Evolutionary conservation across 2,888 invertebrate species (phyloP).

Genomic region (Crematogaster levior): DNA sequence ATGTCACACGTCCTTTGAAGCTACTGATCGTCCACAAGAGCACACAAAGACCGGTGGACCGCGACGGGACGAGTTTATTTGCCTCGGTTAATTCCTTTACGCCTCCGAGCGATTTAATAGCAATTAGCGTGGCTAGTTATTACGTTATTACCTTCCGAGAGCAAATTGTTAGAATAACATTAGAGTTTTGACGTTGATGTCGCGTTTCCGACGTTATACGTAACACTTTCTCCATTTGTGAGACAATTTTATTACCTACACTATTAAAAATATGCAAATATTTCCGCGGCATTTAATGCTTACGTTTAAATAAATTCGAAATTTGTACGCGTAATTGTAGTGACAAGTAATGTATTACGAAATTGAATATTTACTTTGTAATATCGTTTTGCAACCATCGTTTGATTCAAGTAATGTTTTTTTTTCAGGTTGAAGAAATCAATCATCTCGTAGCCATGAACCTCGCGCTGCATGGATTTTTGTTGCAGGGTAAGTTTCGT

Average conservation of each 20-base stretch:
- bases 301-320: neutral
- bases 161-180: constrained; percentile 26
- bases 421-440: constrained; percentile 77
- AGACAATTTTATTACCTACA: neutral
- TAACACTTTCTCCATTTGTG: neutral
- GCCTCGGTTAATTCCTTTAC: constrained; percentile 53
- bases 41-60: constrained; percentile 15
- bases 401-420: constrained; percentile 1
- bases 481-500: constrained; percentile 83
- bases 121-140: constrained; percentile 52
- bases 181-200: constrained; percentile 10
- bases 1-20: constrained; percentile 35
- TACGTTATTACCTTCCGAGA: constrained; percentile 39
- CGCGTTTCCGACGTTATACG: neutral
- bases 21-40: constrained; percentile 32
- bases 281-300: neutral
- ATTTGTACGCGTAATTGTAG: neutral
- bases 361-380: neutral
- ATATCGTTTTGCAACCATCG: too few species aligned
- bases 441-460: constrained; percentile 84
- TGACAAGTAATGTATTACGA: neutral
- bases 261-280: neutral
- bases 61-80: constrained; percentile 49
- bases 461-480: constrained; percentile 85
- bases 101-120: constrained; percentile 57